Percentiles rank a stretch among this genome's conserved stretches.
These are phyloP conservation scores for Hypolimnas misippus DNA, from an alignment of 2,888 invertebrate species.

Conservation along the genomic window DNA sequence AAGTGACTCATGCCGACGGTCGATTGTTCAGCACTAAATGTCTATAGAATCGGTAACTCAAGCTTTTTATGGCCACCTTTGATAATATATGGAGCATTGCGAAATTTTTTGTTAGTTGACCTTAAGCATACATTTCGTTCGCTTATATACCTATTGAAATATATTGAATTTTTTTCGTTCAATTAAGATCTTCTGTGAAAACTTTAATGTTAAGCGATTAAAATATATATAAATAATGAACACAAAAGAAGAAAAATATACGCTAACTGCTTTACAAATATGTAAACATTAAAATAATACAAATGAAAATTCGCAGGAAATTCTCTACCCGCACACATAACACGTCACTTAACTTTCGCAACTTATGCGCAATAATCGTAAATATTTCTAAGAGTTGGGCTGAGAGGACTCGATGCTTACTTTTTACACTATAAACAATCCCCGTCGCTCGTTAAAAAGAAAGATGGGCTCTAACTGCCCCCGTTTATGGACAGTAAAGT, in stretches of 20 bases:
- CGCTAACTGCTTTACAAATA: no score
- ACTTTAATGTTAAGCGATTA: no score
- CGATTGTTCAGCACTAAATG: constrained; percentile 79
- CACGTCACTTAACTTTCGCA: constrained; percentile 28
- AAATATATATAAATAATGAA: no score
- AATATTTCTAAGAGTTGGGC: constrained; percentile 72
- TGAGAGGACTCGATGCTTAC: constrained; percentile 63
- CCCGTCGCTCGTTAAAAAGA: constrained; percentile 79
- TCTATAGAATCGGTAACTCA: constrained; percentile 80
- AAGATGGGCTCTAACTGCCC: constrained; percentile 80
- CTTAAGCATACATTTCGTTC: constrained; percentile 22
- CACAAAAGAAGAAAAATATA: no score
- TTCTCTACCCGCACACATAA: constrained; percentile 1
- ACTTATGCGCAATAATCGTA: constrained; percentile 59
- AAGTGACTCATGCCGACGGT: constrained; percentile 69
- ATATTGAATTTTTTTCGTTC: not conserved
- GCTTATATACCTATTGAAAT: not conserved
- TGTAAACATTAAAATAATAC: no score
- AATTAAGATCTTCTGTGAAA: no score
- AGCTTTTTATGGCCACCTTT: constrained; percentile 73
- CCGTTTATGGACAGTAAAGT: constrained; percentile 81
- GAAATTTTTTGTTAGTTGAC: constrained; percentile 68
- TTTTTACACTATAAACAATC: constrained; percentile 82
- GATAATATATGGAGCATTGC: constrained; percentile 80
- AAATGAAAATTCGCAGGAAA: constrained; percentile 6